Percentiles rank a stretch among this genome's conserved stretches.
These are phyloP conservation scores for Rhopalosiphum maidis DNA, from an alignment of 1,140 invertebrate species.

Conservation along the genomic window DNA sequence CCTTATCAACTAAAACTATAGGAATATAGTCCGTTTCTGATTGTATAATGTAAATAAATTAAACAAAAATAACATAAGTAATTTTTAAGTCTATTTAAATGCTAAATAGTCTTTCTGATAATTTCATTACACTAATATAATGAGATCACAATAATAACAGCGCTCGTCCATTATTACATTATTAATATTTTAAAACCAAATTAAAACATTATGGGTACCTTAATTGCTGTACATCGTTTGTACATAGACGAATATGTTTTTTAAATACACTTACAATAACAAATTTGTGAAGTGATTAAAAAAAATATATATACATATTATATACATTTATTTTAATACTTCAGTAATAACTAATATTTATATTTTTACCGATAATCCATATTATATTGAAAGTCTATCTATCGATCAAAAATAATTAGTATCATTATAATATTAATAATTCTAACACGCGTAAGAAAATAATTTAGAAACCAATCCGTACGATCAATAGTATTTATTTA, in stretches of 20 bases:
- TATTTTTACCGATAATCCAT: not conserved
- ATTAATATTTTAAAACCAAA: not conserved
- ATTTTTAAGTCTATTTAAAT: not conserved
- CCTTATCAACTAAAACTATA: not conserved
- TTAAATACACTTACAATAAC: not conserved
- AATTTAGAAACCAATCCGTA: not conserved
- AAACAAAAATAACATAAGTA: not conserved
- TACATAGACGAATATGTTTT: not conserved
- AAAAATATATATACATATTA: no score
- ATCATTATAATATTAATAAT: no score
- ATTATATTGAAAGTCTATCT: not conserved
- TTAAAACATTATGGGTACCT: not conserved
- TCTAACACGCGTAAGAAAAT: not conserved
- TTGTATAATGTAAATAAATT: not conserved
- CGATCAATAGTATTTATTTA: not conserved
- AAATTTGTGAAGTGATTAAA: not conserved
- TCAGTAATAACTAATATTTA: not conserved
- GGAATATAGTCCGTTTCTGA: not conserved
- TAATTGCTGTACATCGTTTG: no score
- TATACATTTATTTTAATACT: no score
- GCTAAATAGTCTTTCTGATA: not conserved
- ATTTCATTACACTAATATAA: not conserved
- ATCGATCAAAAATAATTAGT: not conserved
- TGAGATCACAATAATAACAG: not conserved
- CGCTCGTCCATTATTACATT: not conserved